These are phyloP conservation scores for Orius insidiosus DNA, from an alignment of 1,140 invertebrate genomes.

Conservation along the genomic window DNA sequence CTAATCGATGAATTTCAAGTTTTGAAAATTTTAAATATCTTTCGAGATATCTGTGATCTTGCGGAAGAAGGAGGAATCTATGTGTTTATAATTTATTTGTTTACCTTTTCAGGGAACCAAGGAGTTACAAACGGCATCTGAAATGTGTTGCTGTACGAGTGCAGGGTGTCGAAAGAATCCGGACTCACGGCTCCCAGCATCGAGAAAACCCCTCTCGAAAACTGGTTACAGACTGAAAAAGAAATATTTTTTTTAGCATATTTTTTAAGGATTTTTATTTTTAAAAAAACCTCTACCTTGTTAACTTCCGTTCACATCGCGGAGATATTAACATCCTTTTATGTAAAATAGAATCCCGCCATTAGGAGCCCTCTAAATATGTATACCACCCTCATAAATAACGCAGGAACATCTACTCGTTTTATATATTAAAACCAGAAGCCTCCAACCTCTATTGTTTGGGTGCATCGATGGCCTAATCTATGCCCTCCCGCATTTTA, in stretches of 20 bases:
- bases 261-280: slow-evolving; percentile 15
- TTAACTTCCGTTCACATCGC: neutral
- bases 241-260: slow-evolving; percentile 14
- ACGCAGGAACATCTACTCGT: too few relatives aligned
- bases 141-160: slow-evolving; percentile 90
- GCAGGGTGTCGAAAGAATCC: slow-evolving; percentile 83
- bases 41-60: too few relatives aligned
- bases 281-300: neutral
- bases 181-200: slow-evolving; percentile 81
- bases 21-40: too few relatives aligned
- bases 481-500: too few relatives aligned
- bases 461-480: too few relatives aligned
- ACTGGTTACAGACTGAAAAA: slow-evolving; percentile 78
- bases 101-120: slow-evolving; percentile 82
- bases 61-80: neutral
- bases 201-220: slow-evolving; percentile 75
- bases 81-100: neutral
- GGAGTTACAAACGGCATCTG: slow-evolving; percentile 90
- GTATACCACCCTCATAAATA: too few relatives aligned
- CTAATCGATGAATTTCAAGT: too few relatives aligned
- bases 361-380: too few relatives aligned
- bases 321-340: too few relatives aligned
- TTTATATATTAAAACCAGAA: too few relatives aligned
- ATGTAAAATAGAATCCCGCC: too few relatives aligned
- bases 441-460: too few relatives aligned